Evolutionary conservation across 2,113 vertebrate species (phyloP).

Genomic region (Xiphorhynchus elegans): DNA sequence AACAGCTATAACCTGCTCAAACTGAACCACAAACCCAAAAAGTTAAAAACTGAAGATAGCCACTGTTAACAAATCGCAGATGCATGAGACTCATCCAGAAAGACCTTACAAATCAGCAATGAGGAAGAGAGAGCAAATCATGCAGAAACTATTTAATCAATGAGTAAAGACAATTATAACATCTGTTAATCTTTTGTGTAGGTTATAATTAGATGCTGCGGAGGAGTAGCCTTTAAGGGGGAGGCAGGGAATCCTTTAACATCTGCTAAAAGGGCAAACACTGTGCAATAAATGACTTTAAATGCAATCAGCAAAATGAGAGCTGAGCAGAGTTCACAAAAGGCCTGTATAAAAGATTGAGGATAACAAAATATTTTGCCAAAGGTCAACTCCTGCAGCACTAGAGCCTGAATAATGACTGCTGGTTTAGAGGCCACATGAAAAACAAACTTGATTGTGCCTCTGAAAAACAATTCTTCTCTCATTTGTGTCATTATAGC

Average conservation of each 20-base stretch:
- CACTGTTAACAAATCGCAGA: conserved; percentile 58
- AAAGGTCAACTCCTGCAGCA: conserved; percentile 62
- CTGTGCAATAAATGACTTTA: conserved; percentile 61
- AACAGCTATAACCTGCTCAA: not conserved
- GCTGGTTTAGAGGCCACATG: conserved; percentile 39
- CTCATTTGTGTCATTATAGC: conserved; percentile 46
- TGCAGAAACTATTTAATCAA: conserved; percentile 83
- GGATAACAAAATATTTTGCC: conserved; percentile 70
- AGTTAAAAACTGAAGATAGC: conserved; percentile 39
- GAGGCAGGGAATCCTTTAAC: conserved; percentile 73
- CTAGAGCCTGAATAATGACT: conserved; percentile 46
- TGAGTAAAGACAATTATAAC: conserved; percentile 83
- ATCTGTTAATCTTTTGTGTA: conserved; percentile 84
- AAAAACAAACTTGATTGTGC: conserved; percentile 34
- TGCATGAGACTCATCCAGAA: conserved; percentile 59
- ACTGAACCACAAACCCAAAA: conserved; percentile 49
- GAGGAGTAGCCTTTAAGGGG: conserved; percentile 76
- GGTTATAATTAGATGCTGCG: conserved; percentile 79
- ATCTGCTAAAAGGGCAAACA: conserved; percentile 76
- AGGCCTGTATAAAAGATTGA: conserved; percentile 59
- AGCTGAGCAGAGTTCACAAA: conserved; percentile 58
- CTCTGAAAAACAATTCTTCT: conserved; percentile 56
- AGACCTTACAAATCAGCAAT: conserved; percentile 68
- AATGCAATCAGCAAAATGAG: conserved; percentile 68
- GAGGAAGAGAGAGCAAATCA: conserved; percentile 68